A percentile compares a stretch with the other conserved stretches of the same genome.
Conservation (phyloP, 2,113 vertebrate species). For the Peromyscus maniculatus region DNA sequence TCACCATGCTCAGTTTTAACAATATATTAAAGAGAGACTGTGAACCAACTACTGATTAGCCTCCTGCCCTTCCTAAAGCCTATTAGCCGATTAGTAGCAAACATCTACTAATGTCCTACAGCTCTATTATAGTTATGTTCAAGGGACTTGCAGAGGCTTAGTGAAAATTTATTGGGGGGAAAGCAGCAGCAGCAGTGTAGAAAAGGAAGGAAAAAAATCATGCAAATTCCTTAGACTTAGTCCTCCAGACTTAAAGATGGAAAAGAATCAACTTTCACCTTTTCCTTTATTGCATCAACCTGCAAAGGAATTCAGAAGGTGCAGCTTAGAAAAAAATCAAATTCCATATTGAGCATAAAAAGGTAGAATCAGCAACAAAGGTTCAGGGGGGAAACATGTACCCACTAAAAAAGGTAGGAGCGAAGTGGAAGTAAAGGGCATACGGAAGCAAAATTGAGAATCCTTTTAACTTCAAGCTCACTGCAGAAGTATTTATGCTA, state of each 20-base stretch:
- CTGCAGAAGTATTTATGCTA: slow-evolving; percentile 80
- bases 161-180: slow-evolving; percentile 90
- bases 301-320: slow-evolving; percentile 99
- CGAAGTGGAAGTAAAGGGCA: slow-evolving; percentile 86
- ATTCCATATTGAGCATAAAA: slow-evolving; percentile 90
- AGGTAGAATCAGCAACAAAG: slow-evolving; percentile 92
- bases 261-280: slow-evolving; percentile 99
- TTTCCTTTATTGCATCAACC: slow-evolving; percentile 97
- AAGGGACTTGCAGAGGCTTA: slow-evolving; percentile 92
- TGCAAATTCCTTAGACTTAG: slow-evolving; percentile 97
- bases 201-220: slow-evolving; percentile 92
- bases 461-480: slow-evolving; percentile 74
- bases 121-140: slow-evolving; percentile 90
- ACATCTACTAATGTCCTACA: slow-evolving; percentile 89
- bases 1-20: slow-evolving; percentile 80
- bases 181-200: slow-evolving; percentile 94
- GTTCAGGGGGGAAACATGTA: slow-evolving; percentile 88
- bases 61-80: slow-evolving; percentile 88
- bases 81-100: slow-evolving; percentile 91
- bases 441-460: slow-evolving; percentile 85
- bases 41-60: slow-evolving; percentile 90
- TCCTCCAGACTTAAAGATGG: slow-evolving; percentile 98
- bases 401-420: slow-evolving; percentile 86
- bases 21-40: slow-evolving; percentile 85
- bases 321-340: slow-evolving; percentile 94